Conservation (phyloP, 2,888 invertebrate genomes). For the Onthophagus sagittarius region DNA sequence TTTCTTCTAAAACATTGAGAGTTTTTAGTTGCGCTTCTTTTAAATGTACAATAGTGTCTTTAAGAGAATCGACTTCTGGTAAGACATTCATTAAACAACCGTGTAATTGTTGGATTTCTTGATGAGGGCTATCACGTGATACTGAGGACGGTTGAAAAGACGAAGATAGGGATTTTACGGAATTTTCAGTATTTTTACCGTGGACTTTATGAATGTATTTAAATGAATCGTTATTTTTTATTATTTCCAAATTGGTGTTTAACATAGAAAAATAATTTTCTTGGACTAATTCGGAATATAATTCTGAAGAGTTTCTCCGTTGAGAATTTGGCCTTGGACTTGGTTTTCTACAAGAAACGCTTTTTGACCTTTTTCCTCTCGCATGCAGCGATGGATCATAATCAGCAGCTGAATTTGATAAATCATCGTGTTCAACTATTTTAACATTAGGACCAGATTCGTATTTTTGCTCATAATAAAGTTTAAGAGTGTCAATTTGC, state of each 20-base stretch:
- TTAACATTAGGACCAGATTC: neutral
- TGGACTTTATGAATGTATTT: neutral
- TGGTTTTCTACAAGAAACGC: neutral
- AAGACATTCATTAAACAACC: conserved; percentile 19
- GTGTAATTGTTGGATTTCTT: conserved; percentile 23
- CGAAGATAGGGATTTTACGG: neutral
- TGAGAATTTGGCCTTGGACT: conserved; percentile 7
- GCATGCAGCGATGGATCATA: neutral
- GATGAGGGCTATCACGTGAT: conserved; percentile 17
- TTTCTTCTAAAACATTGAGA: conserved; percentile 1
- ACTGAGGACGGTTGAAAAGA: neutral
- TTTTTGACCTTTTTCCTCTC: neutral
- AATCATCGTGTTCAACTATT: neutral
- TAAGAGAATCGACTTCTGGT: conserved; percentile 19
- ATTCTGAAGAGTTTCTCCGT: neutral
- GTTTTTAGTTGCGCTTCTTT: conserved; percentile 14
- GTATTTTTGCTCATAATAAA: conserved; percentile 19
- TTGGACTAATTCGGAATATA: neutral
- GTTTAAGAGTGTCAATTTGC: conserved; percentile 26
- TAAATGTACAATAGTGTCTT: conserved; percentile 19
- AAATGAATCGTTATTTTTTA: conserved; percentile 5
- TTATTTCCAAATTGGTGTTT: conserved; percentile 2
- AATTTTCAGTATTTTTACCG: neutral
- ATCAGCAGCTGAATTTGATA: neutral
- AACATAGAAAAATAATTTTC: conserved; percentile 6